Conservation (phyloP, 2,113 vertebrate species). For the Eubucco bourcierii region DNA sequence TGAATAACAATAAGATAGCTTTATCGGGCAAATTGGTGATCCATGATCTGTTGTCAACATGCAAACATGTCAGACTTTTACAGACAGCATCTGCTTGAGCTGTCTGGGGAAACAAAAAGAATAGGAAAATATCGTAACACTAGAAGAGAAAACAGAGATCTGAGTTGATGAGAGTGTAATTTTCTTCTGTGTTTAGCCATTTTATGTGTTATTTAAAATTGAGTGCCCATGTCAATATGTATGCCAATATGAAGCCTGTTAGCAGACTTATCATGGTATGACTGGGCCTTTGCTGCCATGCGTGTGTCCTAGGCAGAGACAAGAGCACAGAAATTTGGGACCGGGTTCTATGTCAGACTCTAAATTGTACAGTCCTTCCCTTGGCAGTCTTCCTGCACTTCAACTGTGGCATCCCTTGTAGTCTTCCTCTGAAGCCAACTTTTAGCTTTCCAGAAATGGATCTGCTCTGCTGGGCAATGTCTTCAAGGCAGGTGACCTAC, state of each 20-base stretch:
- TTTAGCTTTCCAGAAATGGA: background rate
- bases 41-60: constrained; percentile 2
- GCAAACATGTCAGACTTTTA: background rate
- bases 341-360: background rate
- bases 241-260: background rate
- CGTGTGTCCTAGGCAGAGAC: background rate
- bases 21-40: constrained; percentile 23
- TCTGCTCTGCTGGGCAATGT: background rate
- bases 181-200: background rate
- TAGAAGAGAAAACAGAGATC: background rate
- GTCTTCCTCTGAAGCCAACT: background rate
- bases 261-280: background rate
- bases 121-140: background rate
- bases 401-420: background rate
- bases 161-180: background rate
- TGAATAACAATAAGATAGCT: background rate
- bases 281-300: background rate
- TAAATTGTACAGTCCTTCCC: background rate
- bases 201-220: background rate
- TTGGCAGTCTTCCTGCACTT: background rate
- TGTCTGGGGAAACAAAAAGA: constrained; percentile 1
- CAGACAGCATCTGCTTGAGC: constrained; percentile 21
- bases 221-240: background rate
- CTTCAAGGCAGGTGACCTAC: background rate
- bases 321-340: background rate